Conservation (phyloP, 2,797 vertebrate genomes). For the Channa striata region DNA sequence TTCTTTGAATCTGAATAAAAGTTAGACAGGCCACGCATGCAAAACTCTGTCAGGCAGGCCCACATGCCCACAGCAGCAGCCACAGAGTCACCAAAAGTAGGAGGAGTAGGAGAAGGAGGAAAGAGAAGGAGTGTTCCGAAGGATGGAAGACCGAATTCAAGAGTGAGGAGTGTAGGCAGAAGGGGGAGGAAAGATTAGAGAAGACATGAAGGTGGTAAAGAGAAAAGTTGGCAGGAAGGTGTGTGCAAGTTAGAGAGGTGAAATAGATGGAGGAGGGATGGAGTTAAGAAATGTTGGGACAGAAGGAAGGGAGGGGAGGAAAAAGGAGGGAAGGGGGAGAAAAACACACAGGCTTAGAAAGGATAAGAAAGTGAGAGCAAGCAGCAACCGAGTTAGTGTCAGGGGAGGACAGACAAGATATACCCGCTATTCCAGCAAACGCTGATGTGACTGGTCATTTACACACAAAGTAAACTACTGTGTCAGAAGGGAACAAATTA, state of each 20-base stretch:
- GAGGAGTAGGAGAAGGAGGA: conserved; percentile 74
- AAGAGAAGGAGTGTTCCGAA: background rate
- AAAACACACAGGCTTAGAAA: conserved; percentile 91
- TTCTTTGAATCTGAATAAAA: conserved; percentile 99
- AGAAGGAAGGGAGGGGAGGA: conserved; percentile 57
- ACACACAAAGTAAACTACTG: conserved; percentile 28
- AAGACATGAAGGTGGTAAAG: conserved; percentile 6
- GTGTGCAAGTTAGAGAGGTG: conserved; percentile 43
- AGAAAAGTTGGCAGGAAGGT: background rate
- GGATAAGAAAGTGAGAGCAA: conserved; percentile 87
- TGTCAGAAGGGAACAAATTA: conserved; percentile 35
- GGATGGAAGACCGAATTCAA: conserved; percentile 6
- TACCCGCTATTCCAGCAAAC: conserved; percentile 54
- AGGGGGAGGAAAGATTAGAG: conserved; percentile 4
- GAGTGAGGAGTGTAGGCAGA: conserved; percentile 15
- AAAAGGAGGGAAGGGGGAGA: conserved; percentile 75
- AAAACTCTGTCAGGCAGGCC: conserved; percentile 95
- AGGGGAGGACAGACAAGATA: conserved; percentile 60
- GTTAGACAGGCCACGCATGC: conserved; percentile 99
- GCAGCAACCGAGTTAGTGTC: conserved; percentile 75
- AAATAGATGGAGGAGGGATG: conserved; percentile 76
- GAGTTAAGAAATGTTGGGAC: conserved; percentile 11
- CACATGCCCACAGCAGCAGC: conserved; percentile 95
- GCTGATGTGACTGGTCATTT: conserved; percentile 45
- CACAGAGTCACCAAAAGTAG: conserved; percentile 85